These are phyloP conservation scores for Chaenocephalus aceratus DNA, from an alignment of 2,113 vertebrate genomes.

Conservation along the genomic window DNA sequence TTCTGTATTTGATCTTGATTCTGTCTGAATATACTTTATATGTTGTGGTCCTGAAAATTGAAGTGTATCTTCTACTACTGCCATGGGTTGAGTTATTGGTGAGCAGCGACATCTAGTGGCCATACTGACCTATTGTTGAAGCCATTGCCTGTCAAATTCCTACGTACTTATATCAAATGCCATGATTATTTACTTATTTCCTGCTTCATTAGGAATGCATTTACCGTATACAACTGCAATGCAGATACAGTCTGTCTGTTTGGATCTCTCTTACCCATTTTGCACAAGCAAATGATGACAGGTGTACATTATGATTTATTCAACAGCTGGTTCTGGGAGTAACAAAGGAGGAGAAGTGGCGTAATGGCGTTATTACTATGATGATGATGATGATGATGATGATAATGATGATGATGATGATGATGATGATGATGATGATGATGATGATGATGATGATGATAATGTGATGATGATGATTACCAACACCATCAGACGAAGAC, in stretches of 20 bases:
- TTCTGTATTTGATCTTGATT: slow-evolving; percentile 39
- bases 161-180: not conserved
- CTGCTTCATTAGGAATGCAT: not conserved
- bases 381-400: no score
- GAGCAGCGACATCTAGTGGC: slow-evolving; percentile 66
- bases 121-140: not conserved
- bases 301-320: not conserved
- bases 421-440: slow-evolving; percentile 7
- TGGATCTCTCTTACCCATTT: not conserved
- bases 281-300: not conserved
- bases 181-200: not conserved
- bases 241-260: not conserved
- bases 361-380: not conserved
- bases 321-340: slow-evolving; percentile 13
- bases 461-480: slow-evolving; percentile 1
- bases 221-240: not conserved
- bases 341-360: not conserved
- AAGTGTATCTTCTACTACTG: slow-evolving; percentile 16
- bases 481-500: not conserved
- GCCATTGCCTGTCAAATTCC: not conserved
- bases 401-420: slow-evolving; percentile 12
- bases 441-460: slow-evolving; percentile 13
- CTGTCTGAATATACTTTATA: slow-evolving; percentile 6
- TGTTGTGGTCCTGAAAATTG: slow-evolving; percentile 21
- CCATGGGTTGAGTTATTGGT: slow-evolving; percentile 14